Conservation (phyloP, 2,113 vertebrate species). For the Megaleporinus macrocephalus region DNA sequence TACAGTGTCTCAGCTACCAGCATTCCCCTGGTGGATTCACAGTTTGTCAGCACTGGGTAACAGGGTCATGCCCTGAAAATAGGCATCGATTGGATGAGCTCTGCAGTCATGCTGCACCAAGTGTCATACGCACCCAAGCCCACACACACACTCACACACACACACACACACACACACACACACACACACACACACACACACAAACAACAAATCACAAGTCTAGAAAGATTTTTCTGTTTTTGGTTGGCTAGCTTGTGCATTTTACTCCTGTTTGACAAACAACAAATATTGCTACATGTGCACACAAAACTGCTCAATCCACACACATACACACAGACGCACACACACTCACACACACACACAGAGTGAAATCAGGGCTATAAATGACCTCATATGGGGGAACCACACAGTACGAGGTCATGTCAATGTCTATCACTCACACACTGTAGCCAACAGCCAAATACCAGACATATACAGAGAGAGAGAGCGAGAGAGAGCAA, state of each 20-base stretch:
- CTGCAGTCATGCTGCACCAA: slow-evolving; percentile 43
- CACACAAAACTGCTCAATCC: too few species aligned
- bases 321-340: too few species aligned
- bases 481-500: background rate
- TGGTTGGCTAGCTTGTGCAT: slow-evolving; percentile 19
- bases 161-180: slow-evolving; percentile 40
- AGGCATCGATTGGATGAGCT: slow-evolving; percentile 56
- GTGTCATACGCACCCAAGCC: slow-evolving; percentile 38
- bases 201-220: background rate
- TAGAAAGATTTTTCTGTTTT: background rate
- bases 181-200: too few species aligned
- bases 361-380: slow-evolving; percentile 23
- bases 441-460: slow-evolving; percentile 42
- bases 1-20: slow-evolving; percentile 32
- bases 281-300: background rate
- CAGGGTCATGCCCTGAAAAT: slow-evolving; percentile 58
- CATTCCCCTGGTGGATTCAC: slow-evolving; percentile 40
- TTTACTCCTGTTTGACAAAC: slow-evolving; percentile 9
- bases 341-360: slow-evolving; percentile 7
- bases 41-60: slow-evolving; percentile 48
- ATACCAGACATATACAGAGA: slow-evolving; percentile 8
- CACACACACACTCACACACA: slow-evolving; percentile 35
- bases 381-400: slow-evolving; percentile 39
- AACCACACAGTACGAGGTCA: slow-evolving; percentile 38
- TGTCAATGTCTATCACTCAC: slow-evolving; percentile 53